Evolutionary conservation across 2,797 vertebrate species (phyloP).

Genomic region (Cynodonichthys magdalenae): DNA sequence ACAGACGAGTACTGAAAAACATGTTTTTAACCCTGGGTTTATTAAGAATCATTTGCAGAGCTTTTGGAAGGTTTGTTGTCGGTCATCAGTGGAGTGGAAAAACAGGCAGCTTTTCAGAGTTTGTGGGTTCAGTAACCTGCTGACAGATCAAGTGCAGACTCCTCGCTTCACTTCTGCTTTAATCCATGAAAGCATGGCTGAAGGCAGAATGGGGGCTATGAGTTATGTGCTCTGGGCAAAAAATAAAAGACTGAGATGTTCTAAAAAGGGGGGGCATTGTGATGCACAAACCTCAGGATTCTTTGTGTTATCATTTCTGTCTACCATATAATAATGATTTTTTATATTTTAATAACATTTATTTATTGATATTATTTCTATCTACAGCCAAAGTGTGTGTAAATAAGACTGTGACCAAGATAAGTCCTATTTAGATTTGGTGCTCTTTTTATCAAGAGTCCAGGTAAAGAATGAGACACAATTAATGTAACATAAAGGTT

Average conservation of each 20-base stretch:
- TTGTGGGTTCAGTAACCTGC: constrained; percentile 46
- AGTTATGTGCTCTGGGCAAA: constrained; percentile 2
- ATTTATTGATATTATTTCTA: too few species aligned
- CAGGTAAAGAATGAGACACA: neutral
- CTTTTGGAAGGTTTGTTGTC: constrained; percentile 20
- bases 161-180: constrained; percentile 29
- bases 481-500: too few species aligned
- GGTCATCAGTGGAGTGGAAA: constrained; percentile 11
- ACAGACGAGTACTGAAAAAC: neutral
- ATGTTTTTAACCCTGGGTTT: constrained; percentile 15
- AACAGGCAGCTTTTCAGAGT: constrained; percentile 23
- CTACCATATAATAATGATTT: too few species aligned
- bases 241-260: neutral
- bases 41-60: constrained; percentile 12
- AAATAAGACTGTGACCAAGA: neutral
- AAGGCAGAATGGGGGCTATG: neutral
- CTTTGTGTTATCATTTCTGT: too few species aligned
- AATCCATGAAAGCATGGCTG: constrained; percentile 14
- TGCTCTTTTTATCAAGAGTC: neutral
- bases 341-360: too few species aligned
- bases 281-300: too few species aligned
- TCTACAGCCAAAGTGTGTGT: too few species aligned
- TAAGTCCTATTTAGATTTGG: neutral
- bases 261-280: neutral
- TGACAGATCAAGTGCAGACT: constrained; percentile 61